Conservation (phyloP, 2,113 vertebrate genomes). For the Lepus europaeus region DNA sequence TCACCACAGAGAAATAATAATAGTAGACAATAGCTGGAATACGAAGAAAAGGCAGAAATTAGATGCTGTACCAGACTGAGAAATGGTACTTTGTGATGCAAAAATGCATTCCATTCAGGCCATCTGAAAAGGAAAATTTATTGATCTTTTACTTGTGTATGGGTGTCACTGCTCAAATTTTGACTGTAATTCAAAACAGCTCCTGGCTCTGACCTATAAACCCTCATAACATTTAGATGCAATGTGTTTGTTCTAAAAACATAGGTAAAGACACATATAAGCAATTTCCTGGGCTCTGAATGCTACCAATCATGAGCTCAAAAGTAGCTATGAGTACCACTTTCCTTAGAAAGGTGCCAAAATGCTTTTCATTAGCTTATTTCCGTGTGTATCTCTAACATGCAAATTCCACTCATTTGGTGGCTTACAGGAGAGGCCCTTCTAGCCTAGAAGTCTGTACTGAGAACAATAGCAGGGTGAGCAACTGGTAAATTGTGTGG, state of each 20-base stretch:
- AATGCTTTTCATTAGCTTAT: not conserved
- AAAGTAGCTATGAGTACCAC: not conserved
- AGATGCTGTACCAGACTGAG: not conserved
- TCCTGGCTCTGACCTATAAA: not conserved
- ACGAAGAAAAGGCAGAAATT: not conserved
- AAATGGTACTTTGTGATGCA: not conserved
- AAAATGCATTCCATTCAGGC: not conserved
- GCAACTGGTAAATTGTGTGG: not conserved
- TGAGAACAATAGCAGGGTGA: not conserved
- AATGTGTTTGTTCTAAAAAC: not conserved
- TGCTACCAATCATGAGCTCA: not conserved
- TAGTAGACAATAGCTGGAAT: not conserved
- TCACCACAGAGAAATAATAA: not conserved
- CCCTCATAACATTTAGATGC: not conserved
- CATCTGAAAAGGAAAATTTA: not conserved
- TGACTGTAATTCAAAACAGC: not conserved
- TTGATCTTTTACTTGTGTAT: not conserved
- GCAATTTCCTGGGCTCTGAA: not conserved
- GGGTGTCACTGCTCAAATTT: not conserved
- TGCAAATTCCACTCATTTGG: not conserved
- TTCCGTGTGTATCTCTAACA: not conserved
- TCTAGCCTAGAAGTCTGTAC: not conserved
- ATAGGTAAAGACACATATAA: not conserved
- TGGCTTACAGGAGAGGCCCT: fast-evolving
- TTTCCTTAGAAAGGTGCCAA: not conserved